Evolutionary conservation across 2,113 vertebrate genomes (phyloP).

Genomic region (Anarhynchus alexandrinus): DNA sequence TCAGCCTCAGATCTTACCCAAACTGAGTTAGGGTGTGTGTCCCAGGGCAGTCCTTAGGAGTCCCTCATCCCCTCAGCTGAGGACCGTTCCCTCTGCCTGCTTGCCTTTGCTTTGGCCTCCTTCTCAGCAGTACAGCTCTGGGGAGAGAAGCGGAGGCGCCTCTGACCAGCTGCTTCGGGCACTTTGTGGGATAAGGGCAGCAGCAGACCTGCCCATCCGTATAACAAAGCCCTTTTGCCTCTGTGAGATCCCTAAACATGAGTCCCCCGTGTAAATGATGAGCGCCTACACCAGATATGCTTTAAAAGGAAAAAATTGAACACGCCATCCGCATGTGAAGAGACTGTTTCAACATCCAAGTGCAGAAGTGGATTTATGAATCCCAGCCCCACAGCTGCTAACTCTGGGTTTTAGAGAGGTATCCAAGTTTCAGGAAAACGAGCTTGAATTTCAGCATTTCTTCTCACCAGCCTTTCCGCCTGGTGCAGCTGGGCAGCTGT

Average conservation of each 20-base stretch:
- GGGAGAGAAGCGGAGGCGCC: background rate
- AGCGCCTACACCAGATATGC: background rate
- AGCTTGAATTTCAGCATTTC: background rate
- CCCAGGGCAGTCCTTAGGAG: background rate
- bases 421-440: background rate
- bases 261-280: background rate
- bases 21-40: background rate
- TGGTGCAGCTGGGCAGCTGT: background rate
- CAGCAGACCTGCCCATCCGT: background rate
- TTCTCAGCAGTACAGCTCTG: background rate
- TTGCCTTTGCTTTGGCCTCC: background rate
- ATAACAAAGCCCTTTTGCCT: background rate
- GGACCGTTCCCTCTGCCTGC: background rate
- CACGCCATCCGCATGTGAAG: rapidly evolving
- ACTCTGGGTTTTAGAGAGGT: background rate
- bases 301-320: background rate
- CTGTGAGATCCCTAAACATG: background rate
- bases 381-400: background rate
- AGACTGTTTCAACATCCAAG: background rate
- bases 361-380: background rate
- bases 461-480: background rate
- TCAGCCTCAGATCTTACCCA: background rate
- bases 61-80: background rate
- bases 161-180: background rate
- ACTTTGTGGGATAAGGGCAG: background rate